These are phyloP conservation scores for Drosophila sp. DNA, from an alignment of 1,140 invertebrate species.

Conservation along the genomic window DNA sequence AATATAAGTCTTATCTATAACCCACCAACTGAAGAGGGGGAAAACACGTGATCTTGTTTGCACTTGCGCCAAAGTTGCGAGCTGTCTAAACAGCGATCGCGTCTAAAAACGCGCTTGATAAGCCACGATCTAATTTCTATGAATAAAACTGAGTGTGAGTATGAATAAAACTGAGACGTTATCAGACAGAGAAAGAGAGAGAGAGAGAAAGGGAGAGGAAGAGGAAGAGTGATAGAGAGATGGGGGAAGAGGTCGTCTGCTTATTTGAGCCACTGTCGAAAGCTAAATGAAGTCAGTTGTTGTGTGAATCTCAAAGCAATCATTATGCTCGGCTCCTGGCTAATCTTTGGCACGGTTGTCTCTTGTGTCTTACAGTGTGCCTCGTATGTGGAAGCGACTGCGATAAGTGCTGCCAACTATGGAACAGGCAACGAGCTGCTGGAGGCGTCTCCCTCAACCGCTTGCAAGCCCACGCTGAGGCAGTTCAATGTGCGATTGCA, in stretches of 20 bases:
- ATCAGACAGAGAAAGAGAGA: constrained; percentile 2
- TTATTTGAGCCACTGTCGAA: constrained; percentile 37
- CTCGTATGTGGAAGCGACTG: constrained; percentile 60
- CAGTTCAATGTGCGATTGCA: constrained; percentile 68
- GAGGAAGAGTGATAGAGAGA: background rate
- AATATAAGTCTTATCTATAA: constrained; percentile 17
- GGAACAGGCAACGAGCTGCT: constrained; percentile 61
- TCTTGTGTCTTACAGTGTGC: constrained; percentile 69
- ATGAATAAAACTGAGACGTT: constrained; percentile 8
- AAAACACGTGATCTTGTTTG: constrained; percentile 73
- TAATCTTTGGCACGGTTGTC: constrained; percentile 61
- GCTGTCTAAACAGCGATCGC: constrained; percentile 38
- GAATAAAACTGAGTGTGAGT: background rate
- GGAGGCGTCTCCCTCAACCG: constrained; percentile 25
- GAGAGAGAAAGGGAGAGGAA: background rate
- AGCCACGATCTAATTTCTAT: constrained; percentile 35
- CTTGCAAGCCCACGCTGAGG: constrained; percentile 61
- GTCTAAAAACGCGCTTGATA: constrained; percentile 42
- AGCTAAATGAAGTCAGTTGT: constrained; percentile 46
- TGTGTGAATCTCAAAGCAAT: constrained; percentile 26
- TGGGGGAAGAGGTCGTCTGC: background rate
- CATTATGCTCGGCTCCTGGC: constrained; percentile 33
- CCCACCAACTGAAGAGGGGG: background rate
- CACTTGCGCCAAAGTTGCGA: constrained; percentile 48
- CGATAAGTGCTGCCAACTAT: constrained; percentile 29